These are phyloP conservation scores for Tragelaphus eurycerus DNA, from an alignment of 2,797 vertebrate genomes.

Conservation along the genomic window DNA sequence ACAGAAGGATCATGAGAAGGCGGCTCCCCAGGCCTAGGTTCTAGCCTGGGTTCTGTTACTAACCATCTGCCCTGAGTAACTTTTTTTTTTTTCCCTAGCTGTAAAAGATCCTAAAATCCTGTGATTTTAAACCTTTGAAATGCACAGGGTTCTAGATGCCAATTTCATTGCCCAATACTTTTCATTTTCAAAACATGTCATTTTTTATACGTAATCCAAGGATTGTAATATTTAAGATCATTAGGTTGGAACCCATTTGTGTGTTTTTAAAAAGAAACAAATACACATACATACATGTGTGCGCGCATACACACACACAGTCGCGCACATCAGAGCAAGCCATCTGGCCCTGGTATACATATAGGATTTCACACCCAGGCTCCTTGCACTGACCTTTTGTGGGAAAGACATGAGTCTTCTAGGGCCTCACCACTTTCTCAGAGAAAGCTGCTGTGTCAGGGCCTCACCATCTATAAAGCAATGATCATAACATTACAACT, in stretches of 20 bases:
- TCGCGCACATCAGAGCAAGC: not conserved
- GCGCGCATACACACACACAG: not conserved
- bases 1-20: not conserved
- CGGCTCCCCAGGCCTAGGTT: not conserved
- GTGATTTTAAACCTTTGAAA: not conserved
- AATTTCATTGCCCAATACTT: not conserved
- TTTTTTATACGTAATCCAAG: conserved; percentile 20
- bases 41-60: not conserved
- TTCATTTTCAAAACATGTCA: not conserved
- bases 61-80: not conserved
- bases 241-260: not conserved
- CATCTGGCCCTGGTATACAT: not conserved
- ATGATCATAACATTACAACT: conserved; percentile 63
- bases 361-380: not conserved
- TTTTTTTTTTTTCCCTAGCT: not conserved
- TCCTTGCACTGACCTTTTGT: not conserved
- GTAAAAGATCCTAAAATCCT: not conserved
- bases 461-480: conserved; percentile 36
- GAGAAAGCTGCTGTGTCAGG: not conserved
- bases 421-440: conserved; percentile 16
- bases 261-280: not conserved
- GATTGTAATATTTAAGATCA: not conserved
- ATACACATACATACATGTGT: not conserved
- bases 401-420: not conserved
- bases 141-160: not conserved